These are phyloP conservation scores for Hippasteria phrygiana DNA, from an alignment of 53 echinoderm and acorn worm species.

Conservation along the genomic window DNA sequence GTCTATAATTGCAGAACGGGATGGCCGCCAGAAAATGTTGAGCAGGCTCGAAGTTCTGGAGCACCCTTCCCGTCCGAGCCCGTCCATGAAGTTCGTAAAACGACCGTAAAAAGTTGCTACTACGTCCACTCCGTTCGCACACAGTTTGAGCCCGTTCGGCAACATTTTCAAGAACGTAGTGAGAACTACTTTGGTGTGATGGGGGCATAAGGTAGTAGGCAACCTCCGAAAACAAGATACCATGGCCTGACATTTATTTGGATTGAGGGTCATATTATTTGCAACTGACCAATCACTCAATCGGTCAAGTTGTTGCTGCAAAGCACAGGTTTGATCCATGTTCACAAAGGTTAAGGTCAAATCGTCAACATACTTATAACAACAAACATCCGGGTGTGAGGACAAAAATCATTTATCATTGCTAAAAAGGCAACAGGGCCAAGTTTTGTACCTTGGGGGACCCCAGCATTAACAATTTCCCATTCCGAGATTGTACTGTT, in stretches of 20 bases:
- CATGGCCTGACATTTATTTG: constrained; percentile 36
- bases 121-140: too few relatives aligned
- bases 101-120: too few relatives aligned
- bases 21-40: too few relatives aligned
- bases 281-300: constrained; percentile 11
- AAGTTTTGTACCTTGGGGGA: constrained; percentile 47
- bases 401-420: constrained; percentile 20
- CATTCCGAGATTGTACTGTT: neutral
- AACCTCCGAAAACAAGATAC: constrained; percentile 11
- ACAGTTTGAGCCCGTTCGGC: too few relatives aligned
- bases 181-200: too few relatives aligned
- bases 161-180: too few relatives aligned
- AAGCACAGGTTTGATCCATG: neutral
- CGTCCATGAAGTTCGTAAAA: too few relatives aligned
- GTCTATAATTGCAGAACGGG: too few relatives aligned
- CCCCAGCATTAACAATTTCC: constrained; percentile 16
- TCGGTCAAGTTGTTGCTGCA: constrained; percentile 13
- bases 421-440: constrained; percentile 38
- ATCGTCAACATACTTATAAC: constrained; percentile 63
- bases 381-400: neutral
- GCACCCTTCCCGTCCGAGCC: too few relatives aligned
- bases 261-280: constrained; percentile 47
- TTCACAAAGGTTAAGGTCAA: constrained; percentile 23
- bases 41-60: too few relatives aligned
- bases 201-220: neutral